These are phyloP conservation scores for Orthonevra nobilis DNA, from an alignment of 2,888 invertebrate species.

Conservation along the genomic window DNA sequence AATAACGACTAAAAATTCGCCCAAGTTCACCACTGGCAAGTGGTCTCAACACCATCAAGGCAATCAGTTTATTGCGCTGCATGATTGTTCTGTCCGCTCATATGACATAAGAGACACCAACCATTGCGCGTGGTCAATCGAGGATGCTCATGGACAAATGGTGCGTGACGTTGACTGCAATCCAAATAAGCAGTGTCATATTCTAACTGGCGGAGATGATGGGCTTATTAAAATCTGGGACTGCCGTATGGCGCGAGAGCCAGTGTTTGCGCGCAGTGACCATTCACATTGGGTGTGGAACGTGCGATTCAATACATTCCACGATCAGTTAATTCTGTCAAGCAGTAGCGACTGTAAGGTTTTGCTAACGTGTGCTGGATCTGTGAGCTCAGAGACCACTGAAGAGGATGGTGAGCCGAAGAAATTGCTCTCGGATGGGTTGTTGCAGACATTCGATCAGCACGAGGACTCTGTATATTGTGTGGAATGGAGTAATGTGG, in stretches of 20 bases:
- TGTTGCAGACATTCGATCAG: constrained; percentile 95
- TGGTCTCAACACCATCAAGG: constrained; percentile 95
- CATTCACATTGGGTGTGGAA: constrained; percentile 98
- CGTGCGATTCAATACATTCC: constrained; percentile 96
- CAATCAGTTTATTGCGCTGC: constrained; percentile 88
- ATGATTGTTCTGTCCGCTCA: constrained; percentile 91
- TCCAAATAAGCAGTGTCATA: constrained; percentile 96
- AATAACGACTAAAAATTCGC: constrained; percentile 86
- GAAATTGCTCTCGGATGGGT: constrained; percentile 86
- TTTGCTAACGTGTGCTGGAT: constrained; percentile 91
- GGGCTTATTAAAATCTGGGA: constrained; percentile 98
- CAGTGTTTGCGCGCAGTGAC: constrained; percentile 89
- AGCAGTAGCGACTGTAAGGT: constrained; percentile 97
- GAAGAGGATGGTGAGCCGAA: constrained; percentile 72
- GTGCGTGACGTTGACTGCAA: constrained; percentile 97
- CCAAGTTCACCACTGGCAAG: constrained; percentile 90
- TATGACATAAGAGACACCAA: constrained; percentile 92
- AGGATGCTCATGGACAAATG: constrained; percentile 92
- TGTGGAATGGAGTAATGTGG: constrained; percentile 97
- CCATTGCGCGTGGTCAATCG: constrained; percentile 90
- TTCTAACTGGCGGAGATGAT: constrained; percentile 97
- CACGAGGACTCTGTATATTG: constrained; percentile 99
- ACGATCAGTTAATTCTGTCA: constrained; percentile 96
- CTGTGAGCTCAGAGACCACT: constrained; percentile 90
- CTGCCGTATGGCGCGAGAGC: constrained; percentile 88